A percentile compares a stretch with the other conserved stretches of the same genome.
Conservation (phyloP, 2,888 invertebrate species). For the Spodoptera littoralis region DNA sequence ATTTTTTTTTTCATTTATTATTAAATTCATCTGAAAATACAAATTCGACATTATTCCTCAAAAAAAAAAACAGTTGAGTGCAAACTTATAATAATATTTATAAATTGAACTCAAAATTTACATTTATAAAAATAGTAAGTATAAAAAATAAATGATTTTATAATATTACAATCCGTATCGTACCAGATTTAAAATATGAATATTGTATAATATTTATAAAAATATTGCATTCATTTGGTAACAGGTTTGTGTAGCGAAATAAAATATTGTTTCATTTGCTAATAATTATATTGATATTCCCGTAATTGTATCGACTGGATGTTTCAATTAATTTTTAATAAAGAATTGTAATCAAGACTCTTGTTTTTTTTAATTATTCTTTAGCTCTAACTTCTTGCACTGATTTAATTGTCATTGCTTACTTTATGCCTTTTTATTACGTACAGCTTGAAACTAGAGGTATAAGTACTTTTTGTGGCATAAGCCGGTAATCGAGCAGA, state of each 20-base stretch:
- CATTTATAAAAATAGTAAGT: no score
- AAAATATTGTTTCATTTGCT: slow-evolving; percentile 36
- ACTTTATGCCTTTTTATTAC: no score
- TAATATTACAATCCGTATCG: no score
- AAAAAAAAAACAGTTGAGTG: slow-evolving; percentile 30
- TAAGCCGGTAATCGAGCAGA: no score
- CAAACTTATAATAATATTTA: slow-evolving; percentile 1
- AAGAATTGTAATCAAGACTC: slow-evolving; percentile 72
- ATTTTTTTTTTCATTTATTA: slow-evolving; percentile 39
- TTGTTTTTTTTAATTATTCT: slow-evolving; percentile 21
- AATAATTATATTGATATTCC: slow-evolving; percentile 62
- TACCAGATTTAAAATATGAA: not conserved
- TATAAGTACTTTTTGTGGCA: no score
- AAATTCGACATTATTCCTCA: slow-evolving; percentile 5
- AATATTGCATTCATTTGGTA: slow-evolving; percentile 40
- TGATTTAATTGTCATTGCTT: no score
- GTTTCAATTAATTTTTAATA: slow-evolving; percentile 81
- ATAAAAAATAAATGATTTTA: no score
- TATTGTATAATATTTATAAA: no score
- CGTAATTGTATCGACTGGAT: slow-evolving; percentile 72
- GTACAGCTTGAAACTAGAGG: no score
- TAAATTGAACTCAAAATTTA: not conserved
- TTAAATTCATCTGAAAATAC: slow-evolving; percentile 48
- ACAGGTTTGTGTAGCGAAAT: slow-evolving; percentile 29
- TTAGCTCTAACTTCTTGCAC: not conserved